Evolutionary conservation across 1,140 invertebrate genomes (phyloP).

Genomic region (Drosophila nebulosa): DNA sequence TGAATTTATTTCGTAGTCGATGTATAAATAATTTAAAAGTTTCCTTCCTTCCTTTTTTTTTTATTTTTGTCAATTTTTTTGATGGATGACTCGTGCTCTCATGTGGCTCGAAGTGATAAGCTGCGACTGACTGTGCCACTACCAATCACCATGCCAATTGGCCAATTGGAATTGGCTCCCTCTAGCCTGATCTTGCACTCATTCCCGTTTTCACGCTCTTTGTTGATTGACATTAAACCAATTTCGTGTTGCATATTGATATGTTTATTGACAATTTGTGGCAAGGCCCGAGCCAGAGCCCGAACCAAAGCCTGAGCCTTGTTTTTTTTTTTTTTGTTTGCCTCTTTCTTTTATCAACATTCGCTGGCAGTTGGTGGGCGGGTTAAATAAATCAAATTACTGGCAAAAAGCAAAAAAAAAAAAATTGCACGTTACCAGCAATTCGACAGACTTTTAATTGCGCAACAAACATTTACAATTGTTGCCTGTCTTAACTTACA

Average conservation of each 20-base stretch:
- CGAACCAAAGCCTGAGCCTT: background rate
- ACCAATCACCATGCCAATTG: background rate
- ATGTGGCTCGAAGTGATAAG: background rate
- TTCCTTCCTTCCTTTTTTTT: background rate
- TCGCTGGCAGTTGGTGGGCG: constrained; percentile 12
- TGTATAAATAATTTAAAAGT: background rate
- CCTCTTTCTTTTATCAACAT: background rate
- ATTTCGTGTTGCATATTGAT: constrained; percentile 65
- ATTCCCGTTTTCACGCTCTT: constrained; percentile 4
- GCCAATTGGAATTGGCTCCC: background rate
- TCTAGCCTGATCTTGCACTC: background rate
- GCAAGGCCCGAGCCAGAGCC: constrained; percentile 5
- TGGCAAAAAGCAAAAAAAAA: too few relatives aligned
- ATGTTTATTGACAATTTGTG: constrained; percentile 67
- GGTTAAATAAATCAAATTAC: constrained; percentile 71
- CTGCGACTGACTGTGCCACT: background rate
- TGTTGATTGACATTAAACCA: constrained; percentile 68
- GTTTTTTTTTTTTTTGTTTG: background rate
- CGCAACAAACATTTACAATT: constrained; percentile 77
- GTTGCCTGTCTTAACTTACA: constrained; percentile 73
- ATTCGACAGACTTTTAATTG: constrained; percentile 67
- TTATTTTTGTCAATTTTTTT: background rate
- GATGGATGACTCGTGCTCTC: background rate
- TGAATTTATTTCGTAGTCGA: background rate
- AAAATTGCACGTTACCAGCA: constrained; percentile 41